Percentiles rank a stretch among this genome's conserved stretches.
phyloP scores from a whole-genome alignment of 2,113 vertebrate species.

The Percina caprodes region DNA sequence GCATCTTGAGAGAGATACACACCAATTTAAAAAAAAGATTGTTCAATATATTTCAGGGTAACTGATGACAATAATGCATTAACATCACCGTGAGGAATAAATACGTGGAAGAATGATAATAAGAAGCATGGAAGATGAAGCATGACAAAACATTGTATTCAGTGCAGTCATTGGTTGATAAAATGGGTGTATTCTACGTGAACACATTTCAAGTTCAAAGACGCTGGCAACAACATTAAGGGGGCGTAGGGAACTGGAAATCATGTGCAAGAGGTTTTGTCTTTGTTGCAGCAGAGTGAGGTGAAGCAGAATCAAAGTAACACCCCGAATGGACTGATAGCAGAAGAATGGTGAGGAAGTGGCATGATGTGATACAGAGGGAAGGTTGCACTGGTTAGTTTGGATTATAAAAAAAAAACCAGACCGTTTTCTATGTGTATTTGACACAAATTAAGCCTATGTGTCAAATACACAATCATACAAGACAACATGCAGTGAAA shows the following conservation, averaged over 20 bases:
- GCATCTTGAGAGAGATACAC: neutral
- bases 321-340: neutral
- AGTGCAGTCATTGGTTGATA: slow-evolving; percentile 11
- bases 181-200: slow-evolving; percentile 9
- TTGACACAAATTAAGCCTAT: no score
- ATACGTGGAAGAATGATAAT: neutral
- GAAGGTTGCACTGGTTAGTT: no score
- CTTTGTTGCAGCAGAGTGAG: slow-evolving; percentile 14
- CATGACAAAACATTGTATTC: neutral
- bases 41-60: no score
- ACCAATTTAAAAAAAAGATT: no score
- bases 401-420: no score
- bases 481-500: no score
- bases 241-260: slow-evolving; percentile 26
- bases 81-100: neutral
- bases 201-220: neutral
- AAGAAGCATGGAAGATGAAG: neutral
- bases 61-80: neutral
- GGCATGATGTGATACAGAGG: neutral
- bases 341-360: slow-evolving; percentile 7
- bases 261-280: slow-evolving; percentile 1
- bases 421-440: no score
- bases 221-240: slow-evolving; percentile 11
- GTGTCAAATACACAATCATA: no score
- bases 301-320: neutral